phyloP scores from a whole-genome alignment of 2,888 invertebrate genomes.

The Dryomyza anilis region DNA sequence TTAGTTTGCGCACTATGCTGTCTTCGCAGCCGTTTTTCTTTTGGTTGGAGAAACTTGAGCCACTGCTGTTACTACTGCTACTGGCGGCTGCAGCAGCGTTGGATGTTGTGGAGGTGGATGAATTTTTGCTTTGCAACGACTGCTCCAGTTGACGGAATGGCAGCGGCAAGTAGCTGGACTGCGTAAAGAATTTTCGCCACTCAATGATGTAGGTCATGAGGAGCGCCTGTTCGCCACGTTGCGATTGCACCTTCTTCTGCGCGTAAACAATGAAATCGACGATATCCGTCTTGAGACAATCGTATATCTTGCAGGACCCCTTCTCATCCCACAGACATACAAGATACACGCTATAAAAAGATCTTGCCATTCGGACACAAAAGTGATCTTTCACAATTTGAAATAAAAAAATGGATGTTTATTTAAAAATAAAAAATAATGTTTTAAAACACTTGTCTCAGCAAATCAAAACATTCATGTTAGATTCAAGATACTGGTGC shows the following conservation, averaged over 20 bases:
- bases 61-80: too few relatives aligned
- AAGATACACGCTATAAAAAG: conserved; percentile 94
- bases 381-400: too few relatives aligned
- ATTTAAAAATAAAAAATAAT: conserved; percentile 88
- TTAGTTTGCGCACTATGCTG: conserved; percentile 90
- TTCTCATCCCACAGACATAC: conserved; percentile 98
- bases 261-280: conserved; percentile 93
- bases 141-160: conserved; percentile 93
- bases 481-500: too few relatives aligned
- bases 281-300: conserved; percentile 89
- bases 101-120: conserved; percentile 50
- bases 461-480: too few relatives aligned
- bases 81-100: too few relatives aligned
- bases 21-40: conserved; percentile 76
- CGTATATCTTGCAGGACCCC: conserved; percentile 85
- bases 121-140: conserved; percentile 73
- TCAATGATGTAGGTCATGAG: conserved; percentile 96
- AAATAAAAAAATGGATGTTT: too few relatives aligned
- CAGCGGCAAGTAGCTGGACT: conserved; percentile 95
- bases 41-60: conserved; percentile 49
- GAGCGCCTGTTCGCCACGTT: conserved; percentile 93
- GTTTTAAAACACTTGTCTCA: conserved; percentile 82
- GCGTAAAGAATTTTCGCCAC: conserved; percentile 98
- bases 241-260: conserved; percentile 85
- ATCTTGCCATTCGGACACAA: conserved; percentile 97